These are phyloP conservation scores for Danio tinwini DNA, from an alignment of 2,797 vertebrate genomes.

Conservation along the genomic window DNA sequence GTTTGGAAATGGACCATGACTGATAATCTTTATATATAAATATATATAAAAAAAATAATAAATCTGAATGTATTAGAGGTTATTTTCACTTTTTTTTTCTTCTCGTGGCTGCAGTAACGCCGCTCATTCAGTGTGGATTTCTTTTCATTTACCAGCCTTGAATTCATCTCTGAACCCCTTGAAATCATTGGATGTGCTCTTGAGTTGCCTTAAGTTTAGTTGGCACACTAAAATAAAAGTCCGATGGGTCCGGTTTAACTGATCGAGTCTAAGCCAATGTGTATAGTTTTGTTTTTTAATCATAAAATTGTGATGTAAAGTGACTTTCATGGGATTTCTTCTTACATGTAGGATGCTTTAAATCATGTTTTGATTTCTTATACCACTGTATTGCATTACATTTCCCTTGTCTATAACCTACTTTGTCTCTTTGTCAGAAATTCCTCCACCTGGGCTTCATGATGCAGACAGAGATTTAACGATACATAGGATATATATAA, in stretches of 20 bases:
- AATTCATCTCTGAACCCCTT: constrained; percentile 13
- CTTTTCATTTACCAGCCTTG: constrained; percentile 26
- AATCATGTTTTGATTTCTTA: constrained; percentile 31
- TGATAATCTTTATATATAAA: constrained; percentile 36
- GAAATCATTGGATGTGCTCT: constrained; percentile 48
- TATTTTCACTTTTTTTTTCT: constrained; percentile 16
- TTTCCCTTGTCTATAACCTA: constrained; percentile 27
- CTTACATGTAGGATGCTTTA: constrained; percentile 40
- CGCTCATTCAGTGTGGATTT: constrained; percentile 18
- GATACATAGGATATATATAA: constrained; percentile 61
- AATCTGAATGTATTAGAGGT: constrained; percentile 48
- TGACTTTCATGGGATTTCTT: constrained; percentile 46
- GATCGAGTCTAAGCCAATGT: constrained; percentile 29
- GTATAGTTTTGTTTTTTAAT: constrained; percentile 23
- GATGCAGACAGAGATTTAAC: constrained; percentile 60
- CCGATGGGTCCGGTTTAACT: constrained; percentile 11
- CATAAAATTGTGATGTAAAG: constrained; percentile 35
- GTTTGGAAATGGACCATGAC: constrained; percentile 41
- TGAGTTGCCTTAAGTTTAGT: constrained; percentile 57
- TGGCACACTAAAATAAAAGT: constrained; percentile 48
- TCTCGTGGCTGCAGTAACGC: constrained; percentile 30
- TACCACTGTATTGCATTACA: constrained; percentile 38
- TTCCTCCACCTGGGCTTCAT: constrained; percentile 46
- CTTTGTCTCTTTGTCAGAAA: constrained; percentile 2
- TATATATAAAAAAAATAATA: not conserved